Evolutionary conservation across 2,113 vertebrate genomes (phyloP).

Genomic region (Sorex fumeus): DNA sequence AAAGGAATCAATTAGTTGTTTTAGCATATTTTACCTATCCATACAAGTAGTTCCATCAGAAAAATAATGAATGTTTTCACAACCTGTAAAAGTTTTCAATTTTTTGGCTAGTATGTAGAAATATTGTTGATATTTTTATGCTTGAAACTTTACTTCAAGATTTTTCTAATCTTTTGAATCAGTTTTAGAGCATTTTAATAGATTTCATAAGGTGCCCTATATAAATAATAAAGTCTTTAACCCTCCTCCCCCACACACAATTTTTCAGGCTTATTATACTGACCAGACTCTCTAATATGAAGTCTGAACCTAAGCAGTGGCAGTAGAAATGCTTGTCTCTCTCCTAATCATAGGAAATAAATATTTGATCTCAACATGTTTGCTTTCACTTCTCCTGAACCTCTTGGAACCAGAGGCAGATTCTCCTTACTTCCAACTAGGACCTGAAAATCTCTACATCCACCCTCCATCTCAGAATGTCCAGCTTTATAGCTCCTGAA

Average conservation of each 20-base stretch:
- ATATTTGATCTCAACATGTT: no score
- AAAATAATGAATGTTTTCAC: constrained; percentile 2
- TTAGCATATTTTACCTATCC: not conserved
- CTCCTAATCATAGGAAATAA: not conserved
- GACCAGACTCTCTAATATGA: not conserved
- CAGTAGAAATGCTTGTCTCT: not conserved
- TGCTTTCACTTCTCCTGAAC: no score
- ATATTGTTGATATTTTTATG: not conserved
- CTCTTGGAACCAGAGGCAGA: no score
- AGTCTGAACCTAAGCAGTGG: not conserved
- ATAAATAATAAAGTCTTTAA: not conserved
- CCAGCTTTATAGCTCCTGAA: no score
- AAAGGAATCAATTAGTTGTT: not conserved
- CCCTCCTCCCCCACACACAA: not conserved
- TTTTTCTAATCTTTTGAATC: not conserved
- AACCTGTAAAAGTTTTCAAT: not conserved
- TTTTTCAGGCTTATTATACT: constrained; percentile 15
- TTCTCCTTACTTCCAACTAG: no score
- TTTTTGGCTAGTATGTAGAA: not conserved
- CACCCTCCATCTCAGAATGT: no score
- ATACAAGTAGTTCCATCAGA: not conserved
- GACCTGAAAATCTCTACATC: no score
- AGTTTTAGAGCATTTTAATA: constrained; percentile 21
- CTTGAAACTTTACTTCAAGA: constrained; percentile 17
- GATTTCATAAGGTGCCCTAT: not conserved